Conservation (phyloP, 2,797 vertebrate genomes). For the Periparus ater region DNA sequence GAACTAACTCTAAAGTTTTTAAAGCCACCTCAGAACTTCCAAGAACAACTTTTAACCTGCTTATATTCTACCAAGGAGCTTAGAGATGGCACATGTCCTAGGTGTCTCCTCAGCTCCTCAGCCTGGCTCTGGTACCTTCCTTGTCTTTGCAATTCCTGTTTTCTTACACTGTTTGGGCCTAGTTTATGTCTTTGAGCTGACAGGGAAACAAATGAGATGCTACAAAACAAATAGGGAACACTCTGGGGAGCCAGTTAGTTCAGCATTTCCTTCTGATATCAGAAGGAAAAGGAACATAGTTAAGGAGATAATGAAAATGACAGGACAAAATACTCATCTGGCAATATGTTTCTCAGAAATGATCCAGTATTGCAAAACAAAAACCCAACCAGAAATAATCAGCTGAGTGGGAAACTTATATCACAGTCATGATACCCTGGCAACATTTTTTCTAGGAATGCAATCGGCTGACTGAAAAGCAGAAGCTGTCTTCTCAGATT, state of each 20-base stretch:
- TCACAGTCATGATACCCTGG: not conserved
- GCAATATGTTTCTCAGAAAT: not conserved
- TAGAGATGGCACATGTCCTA: not conserved
- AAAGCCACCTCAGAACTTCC: not conserved
- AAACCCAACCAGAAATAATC: not conserved
- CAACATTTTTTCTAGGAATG: not conserved
- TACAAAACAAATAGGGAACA: not conserved
- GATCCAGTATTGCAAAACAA: not conserved
- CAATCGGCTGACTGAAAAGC: not conserved
- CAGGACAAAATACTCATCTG: not conserved
- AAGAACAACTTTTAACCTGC: slow-evolving; percentile 28
- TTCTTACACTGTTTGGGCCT: not conserved
- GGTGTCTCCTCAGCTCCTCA: not conserved
- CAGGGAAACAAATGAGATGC: not conserved
- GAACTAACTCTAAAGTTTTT: not conserved
- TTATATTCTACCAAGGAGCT: not conserved
- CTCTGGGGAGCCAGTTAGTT: not conserved
- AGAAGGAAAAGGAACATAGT: not conserved
- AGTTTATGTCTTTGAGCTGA: not conserved
- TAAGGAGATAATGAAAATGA: not conserved
- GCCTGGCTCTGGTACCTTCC: not conserved
- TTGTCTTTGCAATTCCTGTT: not conserved
- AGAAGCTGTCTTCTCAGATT: not conserved
- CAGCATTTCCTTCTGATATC: not conserved
- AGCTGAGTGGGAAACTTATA: not conserved